These are phyloP conservation scores for Geothlypis trichas DNA, from an alignment of 2,113 vertebrate genomes.

Conservation along the genomic window DNA sequence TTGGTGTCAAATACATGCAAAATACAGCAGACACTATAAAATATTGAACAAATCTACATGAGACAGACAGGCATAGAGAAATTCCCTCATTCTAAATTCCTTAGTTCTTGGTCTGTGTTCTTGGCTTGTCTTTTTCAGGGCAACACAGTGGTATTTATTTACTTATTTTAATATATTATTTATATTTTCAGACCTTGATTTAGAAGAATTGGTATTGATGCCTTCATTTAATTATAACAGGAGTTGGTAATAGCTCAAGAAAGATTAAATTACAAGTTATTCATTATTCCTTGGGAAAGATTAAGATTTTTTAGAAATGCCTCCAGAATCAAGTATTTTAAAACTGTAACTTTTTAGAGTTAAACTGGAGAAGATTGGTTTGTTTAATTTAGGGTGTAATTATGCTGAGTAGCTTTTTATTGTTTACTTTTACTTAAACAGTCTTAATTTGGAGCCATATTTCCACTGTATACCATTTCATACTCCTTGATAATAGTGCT, in stretches of 20 bases:
- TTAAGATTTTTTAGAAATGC: conserved; percentile 53
- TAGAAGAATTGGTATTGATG: conserved; percentile 52
- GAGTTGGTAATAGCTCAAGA: conserved; percentile 52
- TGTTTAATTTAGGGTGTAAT: conserved; percentile 37
- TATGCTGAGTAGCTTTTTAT: neutral
- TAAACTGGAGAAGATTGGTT: neutral
- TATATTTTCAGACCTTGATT: conserved; percentile 48
- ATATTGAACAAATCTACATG: neutral
- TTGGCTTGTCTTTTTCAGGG: neutral
- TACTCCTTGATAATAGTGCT: neutral
- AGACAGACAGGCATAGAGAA: neutral
- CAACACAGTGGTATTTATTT: conserved; percentile 31
- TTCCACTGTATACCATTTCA: neutral
- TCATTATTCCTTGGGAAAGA: conserved; percentile 62
- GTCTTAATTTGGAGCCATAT: neutral
- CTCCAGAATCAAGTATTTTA: conserved; percentile 55
- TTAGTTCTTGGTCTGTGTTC: neutral
- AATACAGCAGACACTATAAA: neutral
- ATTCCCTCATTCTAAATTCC: neutral
- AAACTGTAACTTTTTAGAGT: conserved; percentile 48
- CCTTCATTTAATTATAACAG: conserved; percentile 60
- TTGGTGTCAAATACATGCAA: conserved; percentile 9
- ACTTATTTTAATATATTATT: conserved; percentile 62
- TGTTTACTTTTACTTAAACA: neutral
- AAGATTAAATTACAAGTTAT: conserved; percentile 60